A percentile compares a stretch with the other conserved stretches of the same genome.
These are phyloP conservation scores for Mythimna ferrago DNA, from an alignment of 2,888 invertebrate species.

Conservation along the genomic window DNA sequence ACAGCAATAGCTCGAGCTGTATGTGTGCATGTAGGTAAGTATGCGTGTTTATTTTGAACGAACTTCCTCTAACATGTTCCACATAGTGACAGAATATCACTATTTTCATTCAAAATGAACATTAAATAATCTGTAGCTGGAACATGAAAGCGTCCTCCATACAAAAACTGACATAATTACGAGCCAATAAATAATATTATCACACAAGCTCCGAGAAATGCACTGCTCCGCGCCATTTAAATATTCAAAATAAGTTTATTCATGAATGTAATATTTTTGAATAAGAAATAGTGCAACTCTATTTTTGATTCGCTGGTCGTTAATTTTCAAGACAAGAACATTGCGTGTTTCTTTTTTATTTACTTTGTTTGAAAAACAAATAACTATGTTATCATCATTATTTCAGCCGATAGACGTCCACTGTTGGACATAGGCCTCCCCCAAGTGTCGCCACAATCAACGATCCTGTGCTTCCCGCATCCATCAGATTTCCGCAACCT, in stretches of 20 bases:
- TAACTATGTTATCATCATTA: too few species aligned
- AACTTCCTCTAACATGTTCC: background rate
- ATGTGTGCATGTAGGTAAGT: background rate
- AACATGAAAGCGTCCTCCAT: constrained; percentile 30
- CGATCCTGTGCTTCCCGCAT: too few species aligned
- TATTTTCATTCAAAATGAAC: constrained; percentile 18
- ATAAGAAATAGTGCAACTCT: constrained; percentile 25
- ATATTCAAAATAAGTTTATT: constrained; percentile 40
- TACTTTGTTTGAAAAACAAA: constrained; percentile 25
- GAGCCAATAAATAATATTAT: constrained; percentile 33
- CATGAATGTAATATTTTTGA: constrained; percentile 41
- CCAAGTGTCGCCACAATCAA: too few species aligned
- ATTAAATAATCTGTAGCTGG: constrained; percentile 1
- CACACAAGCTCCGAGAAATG: constrained; percentile 21
- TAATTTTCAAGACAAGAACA: constrained; percentile 22
- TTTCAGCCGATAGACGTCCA: too few species aligned
- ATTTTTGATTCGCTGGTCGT: constrained; percentile 16
- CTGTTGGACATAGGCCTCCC: too few species aligned
- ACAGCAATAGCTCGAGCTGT: too few species aligned
- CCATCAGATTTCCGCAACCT: too few species aligned
- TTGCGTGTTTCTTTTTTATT: constrained; percentile 25
- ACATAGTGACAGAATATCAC: constrained; percentile 18
- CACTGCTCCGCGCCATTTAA: constrained; percentile 34
- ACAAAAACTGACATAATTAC: constrained; percentile 28
- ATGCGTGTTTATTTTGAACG: background rate